Percentiles rank a stretch among this genome's conserved stretches.
These are phyloP conservation scores for Dromiciops gliroides DNA, from an alignment of 2,113 vertebrate genomes.

Conservation along the genomic window DNA sequence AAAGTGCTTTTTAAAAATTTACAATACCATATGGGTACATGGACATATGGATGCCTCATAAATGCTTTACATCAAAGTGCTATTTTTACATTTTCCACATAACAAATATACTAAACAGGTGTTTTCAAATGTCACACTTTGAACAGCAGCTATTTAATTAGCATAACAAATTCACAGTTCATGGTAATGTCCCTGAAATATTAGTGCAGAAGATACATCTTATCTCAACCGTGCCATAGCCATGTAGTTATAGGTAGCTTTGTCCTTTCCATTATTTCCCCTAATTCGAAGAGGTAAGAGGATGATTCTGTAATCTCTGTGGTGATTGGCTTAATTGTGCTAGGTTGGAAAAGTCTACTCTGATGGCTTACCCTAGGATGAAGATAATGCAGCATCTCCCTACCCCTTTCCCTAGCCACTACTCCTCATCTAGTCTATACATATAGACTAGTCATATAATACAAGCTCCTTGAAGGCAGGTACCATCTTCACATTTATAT, in stretches of 20 bases:
- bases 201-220: slow-evolving; percentile 45
- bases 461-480: neutral
- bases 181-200: slow-evolving; percentile 46
- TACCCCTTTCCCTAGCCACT: neutral
- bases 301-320: neutral
- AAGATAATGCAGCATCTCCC: neutral
- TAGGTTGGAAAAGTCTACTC: neutral
- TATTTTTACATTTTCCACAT: slow-evolving; percentile 72
- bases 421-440: neutral
- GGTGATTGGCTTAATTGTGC: neutral
- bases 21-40: slow-evolving; percentile 38
- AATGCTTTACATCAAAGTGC: slow-evolving; percentile 42
- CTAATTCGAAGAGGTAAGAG: neutral
- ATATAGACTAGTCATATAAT: neutral
- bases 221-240: neutral
- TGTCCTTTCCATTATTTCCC: neutral
- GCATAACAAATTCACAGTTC: slow-evolving; percentile 66
- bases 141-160: slow-evolving; percentile 67
- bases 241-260: neutral
- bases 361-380: neutral
- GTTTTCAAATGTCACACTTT: slow-evolving; percentile 69
- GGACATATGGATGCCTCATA: neutral
- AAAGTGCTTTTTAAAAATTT: slow-evolving; percentile 49
- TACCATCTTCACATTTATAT: neutral
- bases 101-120: slow-evolving; percentile 65